Percentiles rank a stretch among this genome's conserved stretches.
These are phyloP conservation scores for Centropus bengalensis DNA, from an alignment of 2,113 vertebrate species.

Conservation along the genomic window DNA sequence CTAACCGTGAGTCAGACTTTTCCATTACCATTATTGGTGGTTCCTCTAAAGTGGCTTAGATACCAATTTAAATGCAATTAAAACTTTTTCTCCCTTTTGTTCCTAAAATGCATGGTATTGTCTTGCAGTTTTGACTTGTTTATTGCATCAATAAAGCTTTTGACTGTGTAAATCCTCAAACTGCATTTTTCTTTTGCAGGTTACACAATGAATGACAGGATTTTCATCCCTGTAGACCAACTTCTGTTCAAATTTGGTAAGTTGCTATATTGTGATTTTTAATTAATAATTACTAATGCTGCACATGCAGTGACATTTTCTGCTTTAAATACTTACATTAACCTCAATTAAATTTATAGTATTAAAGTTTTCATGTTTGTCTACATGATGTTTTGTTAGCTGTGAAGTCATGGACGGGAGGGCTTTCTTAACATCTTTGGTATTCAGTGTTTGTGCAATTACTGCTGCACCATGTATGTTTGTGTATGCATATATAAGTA, in stretches of 20 bases:
- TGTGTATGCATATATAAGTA: background rate
- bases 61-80: background rate
- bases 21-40: background rate
- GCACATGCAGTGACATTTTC: background rate
- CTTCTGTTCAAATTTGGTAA: constrained; percentile 77
- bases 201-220: constrained; percentile 63
- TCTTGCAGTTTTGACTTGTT: background rate
- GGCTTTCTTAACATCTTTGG: background rate
- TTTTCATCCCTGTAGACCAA: constrained; percentile 67
- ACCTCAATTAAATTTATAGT: background rate
- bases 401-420: background rate
- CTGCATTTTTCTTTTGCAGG: constrained; percentile 31
- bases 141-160: background rate
- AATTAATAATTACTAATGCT: background rate
- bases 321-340: background rate
- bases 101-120: background rate
- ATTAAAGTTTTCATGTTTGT: background rate
- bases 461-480: background rate
- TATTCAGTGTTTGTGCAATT: background rate
- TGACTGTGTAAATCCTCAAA: background rate
- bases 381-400: background rate
- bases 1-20: background rate
- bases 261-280: background rate
- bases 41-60: background rate
- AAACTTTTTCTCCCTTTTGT: background rate